These are phyloP conservation scores for Onychorhynchus coronatus DNA, from an alignment of 2,113 vertebrate genomes.

Conservation along the genomic window DNA sequence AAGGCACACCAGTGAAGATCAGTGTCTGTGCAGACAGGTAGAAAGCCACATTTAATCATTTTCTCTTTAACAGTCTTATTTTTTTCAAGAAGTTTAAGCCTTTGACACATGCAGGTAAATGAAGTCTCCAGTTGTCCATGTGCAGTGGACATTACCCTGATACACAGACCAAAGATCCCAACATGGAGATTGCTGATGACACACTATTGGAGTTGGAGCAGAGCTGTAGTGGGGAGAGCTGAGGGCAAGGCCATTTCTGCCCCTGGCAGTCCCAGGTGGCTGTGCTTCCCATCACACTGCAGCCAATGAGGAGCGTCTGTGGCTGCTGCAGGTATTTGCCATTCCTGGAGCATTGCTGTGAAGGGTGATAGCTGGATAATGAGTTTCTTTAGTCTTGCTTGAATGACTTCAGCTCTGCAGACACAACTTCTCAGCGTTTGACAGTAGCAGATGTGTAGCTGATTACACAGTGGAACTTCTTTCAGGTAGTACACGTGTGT, in stretches of 20 bases:
- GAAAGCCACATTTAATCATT: not conserved
- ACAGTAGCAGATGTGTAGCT: constrained; percentile 37
- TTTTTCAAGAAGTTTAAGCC: not conserved
- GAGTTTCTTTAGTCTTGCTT: constrained; percentile 60
- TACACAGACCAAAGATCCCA: not conserved
- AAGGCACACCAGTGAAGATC: not conserved
- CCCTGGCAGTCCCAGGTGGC: fast-evolving
- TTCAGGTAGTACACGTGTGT: not conserved
- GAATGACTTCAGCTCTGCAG: constrained; percentile 3
- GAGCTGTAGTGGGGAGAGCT: not conserved
- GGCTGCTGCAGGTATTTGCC: not conserved
- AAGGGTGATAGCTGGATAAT: constrained; percentile 38
- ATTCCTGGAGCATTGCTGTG: not conserved
- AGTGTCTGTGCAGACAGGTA: not conserved
- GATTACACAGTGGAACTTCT: constrained; percentile 23
- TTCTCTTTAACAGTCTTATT: not conserved
- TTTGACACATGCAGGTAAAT: not conserved
- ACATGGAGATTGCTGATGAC: too few species aligned
- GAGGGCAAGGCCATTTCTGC: fast-evolving
- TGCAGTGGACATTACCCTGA: not conserved
- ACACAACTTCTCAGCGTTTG: not conserved
- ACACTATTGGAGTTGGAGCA: too few species aligned
- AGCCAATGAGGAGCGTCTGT: not conserved
- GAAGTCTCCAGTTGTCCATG: not conserved
- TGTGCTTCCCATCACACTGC: not conserved